phyloP scores from a whole-genome alignment of 2,113 vertebrate species.

The Danionella cerebrum region DNA sequence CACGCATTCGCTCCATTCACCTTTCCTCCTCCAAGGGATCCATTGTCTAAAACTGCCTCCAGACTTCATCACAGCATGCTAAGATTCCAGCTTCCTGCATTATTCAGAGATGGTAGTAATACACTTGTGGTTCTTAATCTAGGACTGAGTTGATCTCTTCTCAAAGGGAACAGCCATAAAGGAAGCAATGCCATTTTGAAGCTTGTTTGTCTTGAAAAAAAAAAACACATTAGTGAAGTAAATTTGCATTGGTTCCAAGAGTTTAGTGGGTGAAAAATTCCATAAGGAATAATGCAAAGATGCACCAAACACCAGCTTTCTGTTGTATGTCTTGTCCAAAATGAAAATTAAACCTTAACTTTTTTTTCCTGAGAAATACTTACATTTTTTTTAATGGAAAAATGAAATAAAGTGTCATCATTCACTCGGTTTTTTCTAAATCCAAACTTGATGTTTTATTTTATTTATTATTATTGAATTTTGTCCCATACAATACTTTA shows the following conservation, averaged over 20 bases:
- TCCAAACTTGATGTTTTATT: too few species aligned
- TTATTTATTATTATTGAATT: too few species aligned
- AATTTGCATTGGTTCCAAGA: too few species aligned
- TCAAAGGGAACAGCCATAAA: constrained; percentile 17
- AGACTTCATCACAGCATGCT: neutral
- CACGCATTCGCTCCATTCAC: constrained; percentile 93
- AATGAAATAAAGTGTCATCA: too few species aligned
- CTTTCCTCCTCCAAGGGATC: constrained; percentile 97
- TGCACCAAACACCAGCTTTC: too few species aligned
- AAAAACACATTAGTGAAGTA: constrained; percentile 3
- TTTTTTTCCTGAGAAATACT: too few species aligned
- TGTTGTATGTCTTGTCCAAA: too few species aligned
- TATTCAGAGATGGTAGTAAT: constrained; percentile 21
- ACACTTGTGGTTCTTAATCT: neutral
- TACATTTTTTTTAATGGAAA: too few species aligned
- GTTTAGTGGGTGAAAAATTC: too few species aligned
- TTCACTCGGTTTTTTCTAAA: too few species aligned
- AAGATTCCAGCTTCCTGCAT: neutral
- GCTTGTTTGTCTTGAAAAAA: neutral
- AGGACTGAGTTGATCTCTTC: neutral
- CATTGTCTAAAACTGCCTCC: constrained; percentile 71
- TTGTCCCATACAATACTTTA: too few species aligned
- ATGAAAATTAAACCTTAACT: too few species aligned
- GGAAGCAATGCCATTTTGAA: constrained; percentile 15
- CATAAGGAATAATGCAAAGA: neutral